Evolutionary conservation across 2,113 vertebrate species (phyloP).

Genomic region (Boulengeromyrus knoepffleri): DNA sequence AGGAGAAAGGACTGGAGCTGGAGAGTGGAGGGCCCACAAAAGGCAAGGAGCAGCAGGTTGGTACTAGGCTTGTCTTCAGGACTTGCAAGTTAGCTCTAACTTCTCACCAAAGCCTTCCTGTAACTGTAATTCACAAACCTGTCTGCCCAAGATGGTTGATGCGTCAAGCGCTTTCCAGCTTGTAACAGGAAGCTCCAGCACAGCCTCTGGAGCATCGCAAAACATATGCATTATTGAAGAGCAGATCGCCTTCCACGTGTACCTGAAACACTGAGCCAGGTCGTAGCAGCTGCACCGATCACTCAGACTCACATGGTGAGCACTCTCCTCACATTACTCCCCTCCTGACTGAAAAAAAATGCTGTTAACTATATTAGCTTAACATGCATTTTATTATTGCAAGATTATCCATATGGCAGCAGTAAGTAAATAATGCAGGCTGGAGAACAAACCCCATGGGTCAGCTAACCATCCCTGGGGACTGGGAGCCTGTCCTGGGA

Average conservation of each 20-base stretch:
- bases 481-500: background rate
- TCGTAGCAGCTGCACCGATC: conserved; percentile 13
- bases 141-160: background rate
- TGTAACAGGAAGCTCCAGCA: conserved; percentile 47
- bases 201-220: conserved; percentile 28
- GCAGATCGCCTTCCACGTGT: conserved; percentile 31
- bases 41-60: background rate
- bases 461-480: background rate
- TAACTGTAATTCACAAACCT: background rate
- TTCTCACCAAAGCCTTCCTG: background rate
- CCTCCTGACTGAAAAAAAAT: background rate
- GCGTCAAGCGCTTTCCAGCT: conserved; percentile 23
- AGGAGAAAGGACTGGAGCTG: background rate
- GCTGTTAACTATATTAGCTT: background rate
- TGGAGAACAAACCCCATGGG: background rate
- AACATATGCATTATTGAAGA: conserved; percentile 48
- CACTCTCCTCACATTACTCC: background rate
- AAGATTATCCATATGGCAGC: background rate
- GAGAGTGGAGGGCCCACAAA: background rate
- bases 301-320: background rate
- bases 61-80: background rate
- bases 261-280: conserved; percentile 14
- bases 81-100: background rate
- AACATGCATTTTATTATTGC: background rate
- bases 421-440: background rate